A percentile compares a stretch with the other conserved stretches of the same genome.
Conservation (phyloP, 2,113 vertebrate species). For the Hyaena hyaena region DNA sequence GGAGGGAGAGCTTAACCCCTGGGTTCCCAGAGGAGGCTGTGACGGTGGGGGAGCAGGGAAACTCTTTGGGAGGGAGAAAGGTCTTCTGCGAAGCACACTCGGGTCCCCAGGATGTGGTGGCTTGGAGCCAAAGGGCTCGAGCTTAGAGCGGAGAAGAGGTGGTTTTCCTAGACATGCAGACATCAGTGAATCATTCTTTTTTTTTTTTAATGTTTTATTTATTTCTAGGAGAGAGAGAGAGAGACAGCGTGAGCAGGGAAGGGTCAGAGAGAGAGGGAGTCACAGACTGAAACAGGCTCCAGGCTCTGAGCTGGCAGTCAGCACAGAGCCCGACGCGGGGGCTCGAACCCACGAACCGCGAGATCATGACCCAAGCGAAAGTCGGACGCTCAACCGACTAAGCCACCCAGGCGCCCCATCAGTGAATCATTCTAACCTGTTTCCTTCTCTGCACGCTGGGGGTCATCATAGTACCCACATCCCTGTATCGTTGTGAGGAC, state of each 20-base stretch:
- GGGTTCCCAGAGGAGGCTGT: rapidly evolving
- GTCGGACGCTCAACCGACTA: too few species aligned
- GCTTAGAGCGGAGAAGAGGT: not conserved
- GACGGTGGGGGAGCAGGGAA: rapidly evolving
- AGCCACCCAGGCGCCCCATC: too few species aligned
- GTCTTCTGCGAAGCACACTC: rapidly evolving
- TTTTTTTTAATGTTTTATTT: too few species aligned
- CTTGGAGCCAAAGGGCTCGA: not conserved
- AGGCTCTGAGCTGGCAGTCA: too few species aligned
- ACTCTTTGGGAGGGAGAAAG: not conserved
- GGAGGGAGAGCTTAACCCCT: constrained; percentile 66
- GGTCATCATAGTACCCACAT: rapidly evolving
- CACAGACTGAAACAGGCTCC: too few species aligned
- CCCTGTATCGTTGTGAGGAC: too few species aligned
- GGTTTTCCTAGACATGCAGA: not conserved
- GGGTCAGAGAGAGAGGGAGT: too few species aligned
- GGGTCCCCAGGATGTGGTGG: rapidly evolving
- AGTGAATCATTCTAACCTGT: not conserved
- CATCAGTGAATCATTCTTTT: not conserved
- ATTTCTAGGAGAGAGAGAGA: too few species aligned
- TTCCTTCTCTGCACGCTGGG: not conserved
- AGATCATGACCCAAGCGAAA: too few species aligned
- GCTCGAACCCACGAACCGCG: too few species aligned
- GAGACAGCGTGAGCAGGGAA: too few species aligned
- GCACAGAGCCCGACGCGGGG: too few species aligned